phyloP scores from a whole-genome alignment of 2,797 vertebrate species.

The Sebastes umbrosus region DNA sequence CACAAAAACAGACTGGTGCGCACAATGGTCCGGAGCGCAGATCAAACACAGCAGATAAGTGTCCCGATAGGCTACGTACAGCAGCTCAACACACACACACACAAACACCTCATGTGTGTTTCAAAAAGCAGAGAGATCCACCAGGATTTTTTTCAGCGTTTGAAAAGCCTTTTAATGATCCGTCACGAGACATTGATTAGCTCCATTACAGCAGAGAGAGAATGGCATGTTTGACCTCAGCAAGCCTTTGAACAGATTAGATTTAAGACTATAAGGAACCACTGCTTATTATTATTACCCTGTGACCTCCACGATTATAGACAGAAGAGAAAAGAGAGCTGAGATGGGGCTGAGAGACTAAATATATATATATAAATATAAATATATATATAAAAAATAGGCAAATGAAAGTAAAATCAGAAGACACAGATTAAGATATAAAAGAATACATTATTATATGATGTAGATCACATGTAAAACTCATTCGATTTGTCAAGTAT shows the following conservation, averaged over 20 bases:
- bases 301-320: slow-evolving; percentile 47
- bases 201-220: slow-evolving; percentile 78
- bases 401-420: not conserved
- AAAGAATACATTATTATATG: slow-evolving; percentile 36
- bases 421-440: slow-evolving; percentile 5
- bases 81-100: slow-evolving; percentile 14
- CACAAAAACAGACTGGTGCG: not conserved
- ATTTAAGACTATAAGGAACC: slow-evolving; percentile 45
- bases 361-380: too few relatives aligned
- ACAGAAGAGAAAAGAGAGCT: slow-evolving; percentile 21
- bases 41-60: slow-evolving; percentile 56
- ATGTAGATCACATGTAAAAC: slow-evolving; percentile 51
- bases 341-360: not conserved
- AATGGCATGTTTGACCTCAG: slow-evolving; percentile 65
- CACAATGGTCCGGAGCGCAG: slow-evolving; percentile 39
- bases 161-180: slow-evolving; percentile 82
- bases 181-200: slow-evolving; percentile 76
- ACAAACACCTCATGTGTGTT: not conserved
- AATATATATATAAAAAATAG: too few relatives aligned
- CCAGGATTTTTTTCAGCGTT: slow-evolving; percentile 64
- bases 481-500: slow-evolving; percentile 71
- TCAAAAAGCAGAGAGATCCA: slow-evolving; percentile 71
- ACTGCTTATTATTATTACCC: slow-evolving; percentile 42
- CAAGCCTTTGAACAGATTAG: slow-evolving; percentile 74
- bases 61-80: slow-evolving; percentile 27